Evolutionary conservation across 2,888 invertebrate species (phyloP), one percentile per base, ranked within the genome.

Genomic region (Hirtodrosophila duncani): DNA sequence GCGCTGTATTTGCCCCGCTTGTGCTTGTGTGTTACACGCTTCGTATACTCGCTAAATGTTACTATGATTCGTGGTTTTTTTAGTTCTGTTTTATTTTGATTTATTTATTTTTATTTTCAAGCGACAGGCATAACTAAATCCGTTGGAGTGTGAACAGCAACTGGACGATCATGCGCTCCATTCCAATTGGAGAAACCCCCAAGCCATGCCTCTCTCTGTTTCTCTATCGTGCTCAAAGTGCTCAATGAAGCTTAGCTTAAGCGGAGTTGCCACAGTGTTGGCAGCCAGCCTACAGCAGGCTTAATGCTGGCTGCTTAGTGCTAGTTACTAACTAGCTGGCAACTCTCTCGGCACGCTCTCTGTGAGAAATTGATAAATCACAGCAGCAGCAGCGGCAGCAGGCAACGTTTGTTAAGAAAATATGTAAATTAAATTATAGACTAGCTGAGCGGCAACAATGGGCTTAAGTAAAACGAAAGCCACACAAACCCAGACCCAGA

Each of bases 61-160:
- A 27, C 26, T 44, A 39, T 45, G 48, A 44, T 63, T 41, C 46
- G 24, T 30, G 41, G 38, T 36, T 44, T 13, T 26, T 37, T 42
- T 39, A 31, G 36, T 13, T 36, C 26, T 34, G 29, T 20, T 46
- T 36, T 31, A 31, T 23, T 41, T 27, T 30, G 30, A 31, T 42
- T 49, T 31, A 41, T 42, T 52, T 39, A 16, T 51, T 43, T 38
- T 44, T 43, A 27, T 33, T 59, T 41, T 55, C 16, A 45, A 50
- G 71, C 67, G 41, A 65, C 52, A 48, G n/a, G n/a, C n/a, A 64
- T 81, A 82, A 80, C 82, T 64, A 81, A 81, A 69, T 78, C 72
- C 63, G 63, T 65, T 80, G 77, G 64, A 77, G 79, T 72, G 64
- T 67, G 59, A 57, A 57, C 67, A 65, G 64, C 80, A 79, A 82